phyloP scores from a whole-genome alignment of 2,113 vertebrate genomes.

The Amphiprion percula region DNA sequence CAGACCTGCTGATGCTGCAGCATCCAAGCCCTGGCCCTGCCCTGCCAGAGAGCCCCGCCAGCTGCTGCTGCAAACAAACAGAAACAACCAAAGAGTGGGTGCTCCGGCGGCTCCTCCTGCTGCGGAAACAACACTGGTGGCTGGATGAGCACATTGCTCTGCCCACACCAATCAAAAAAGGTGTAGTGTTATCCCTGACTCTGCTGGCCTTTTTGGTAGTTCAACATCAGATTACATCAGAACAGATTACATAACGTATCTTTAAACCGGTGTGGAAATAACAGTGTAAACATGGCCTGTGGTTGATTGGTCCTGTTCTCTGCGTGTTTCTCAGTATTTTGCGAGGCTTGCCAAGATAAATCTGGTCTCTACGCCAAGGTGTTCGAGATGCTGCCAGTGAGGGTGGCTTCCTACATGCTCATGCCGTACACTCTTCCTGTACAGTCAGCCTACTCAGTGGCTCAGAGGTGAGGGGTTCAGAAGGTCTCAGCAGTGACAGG shows the following conservation, averaged over 20 bases:
- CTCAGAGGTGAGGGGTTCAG: conserved; percentile 84
- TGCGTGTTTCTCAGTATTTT: conserved; percentile 82
- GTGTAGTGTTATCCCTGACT: conserved; percentile 63
- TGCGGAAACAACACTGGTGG: conserved; percentile 81
- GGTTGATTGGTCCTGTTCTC: not conserved
- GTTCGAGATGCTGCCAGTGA: conserved; percentile 84
- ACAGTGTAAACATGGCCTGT: not conserved
- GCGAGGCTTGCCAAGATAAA: conserved; percentile 83
- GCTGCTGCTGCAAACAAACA: conserved; percentile 44
- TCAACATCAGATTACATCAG: not conserved
- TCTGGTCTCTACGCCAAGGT: conserved; percentile 83
- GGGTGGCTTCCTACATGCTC: conserved; percentile 89
- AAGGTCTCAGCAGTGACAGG: not conserved
- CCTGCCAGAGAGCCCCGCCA: conserved; percentile 11
- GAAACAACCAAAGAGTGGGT: conserved; percentile 72
- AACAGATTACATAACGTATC: not conserved
- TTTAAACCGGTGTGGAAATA: not conserved
- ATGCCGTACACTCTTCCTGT: conserved; percentile 92
- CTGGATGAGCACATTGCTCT: conserved; percentile 85
- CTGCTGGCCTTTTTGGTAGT: not conserved
- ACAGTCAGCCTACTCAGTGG: conserved; percentile 85
- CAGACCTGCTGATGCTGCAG: conserved; percentile 85
- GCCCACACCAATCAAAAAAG: conserved; percentile 85
- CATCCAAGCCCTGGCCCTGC: conserved; percentile 61
- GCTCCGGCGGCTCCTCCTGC: conserved; percentile 72